A percentile compares a stretch with the other conserved stretches of the same genome.
Evolutionary conservation across 2,113 vertebrate species (phyloP).

Genomic region (Cathartes aura): DNA sequence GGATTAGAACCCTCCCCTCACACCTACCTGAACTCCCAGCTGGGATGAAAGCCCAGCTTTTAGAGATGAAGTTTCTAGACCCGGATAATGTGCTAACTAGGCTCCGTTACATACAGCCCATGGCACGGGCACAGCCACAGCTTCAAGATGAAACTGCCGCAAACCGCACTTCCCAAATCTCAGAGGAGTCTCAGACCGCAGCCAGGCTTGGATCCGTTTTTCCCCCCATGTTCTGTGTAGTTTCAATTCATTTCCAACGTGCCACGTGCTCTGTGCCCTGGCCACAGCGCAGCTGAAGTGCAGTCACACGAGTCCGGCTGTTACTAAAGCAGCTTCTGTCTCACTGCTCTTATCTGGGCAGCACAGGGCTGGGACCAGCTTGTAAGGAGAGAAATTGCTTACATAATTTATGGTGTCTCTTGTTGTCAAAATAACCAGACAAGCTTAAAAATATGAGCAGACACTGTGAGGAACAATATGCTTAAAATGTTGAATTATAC

Average conservation of each 20-base stretch:
- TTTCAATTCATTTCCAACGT: background rate
- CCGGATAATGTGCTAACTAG: fast-evolving
- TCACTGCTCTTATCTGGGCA: background rate
- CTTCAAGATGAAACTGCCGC: background rate
- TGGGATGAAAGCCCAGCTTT: background rate
- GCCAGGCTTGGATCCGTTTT: background rate
- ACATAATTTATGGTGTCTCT: background rate
- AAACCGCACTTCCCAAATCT: background rate
- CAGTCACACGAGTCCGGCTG: background rate
- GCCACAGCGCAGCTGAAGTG: background rate
- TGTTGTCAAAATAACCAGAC: constrained; percentile 1
- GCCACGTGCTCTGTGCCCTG: fast-evolving
- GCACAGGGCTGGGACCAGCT: background rate
- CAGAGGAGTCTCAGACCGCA: background rate
- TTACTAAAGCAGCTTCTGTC: background rate
- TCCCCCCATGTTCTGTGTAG: fast-evolving
- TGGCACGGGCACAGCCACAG: fast-evolving
- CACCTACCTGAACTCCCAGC: background rate
- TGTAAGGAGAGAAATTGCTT: background rate
- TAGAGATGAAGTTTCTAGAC: background rate
- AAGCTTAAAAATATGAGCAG: constrained; percentile 5
- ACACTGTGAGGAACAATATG: background rate
- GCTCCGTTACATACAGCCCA: fast-evolving
- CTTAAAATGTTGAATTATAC: background rate
- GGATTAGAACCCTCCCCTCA: background rate